Base-by-base conservation (phyloP, 2,113 vertebrate species). In the Emberiza fucata region DNA sequence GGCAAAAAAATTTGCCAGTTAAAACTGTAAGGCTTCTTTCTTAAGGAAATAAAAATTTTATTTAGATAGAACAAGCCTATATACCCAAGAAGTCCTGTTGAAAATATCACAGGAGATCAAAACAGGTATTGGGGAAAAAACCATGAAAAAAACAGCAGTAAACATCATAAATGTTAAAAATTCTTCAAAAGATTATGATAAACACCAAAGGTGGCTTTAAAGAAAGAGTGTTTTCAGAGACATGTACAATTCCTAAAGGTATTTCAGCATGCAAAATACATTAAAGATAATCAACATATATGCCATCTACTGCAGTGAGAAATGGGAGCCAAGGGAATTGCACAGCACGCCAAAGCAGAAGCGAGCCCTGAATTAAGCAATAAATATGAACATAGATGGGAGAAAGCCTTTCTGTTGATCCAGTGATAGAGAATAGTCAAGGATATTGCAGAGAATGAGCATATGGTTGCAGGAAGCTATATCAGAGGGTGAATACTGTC, bases 191-290 rank as follows among this genome's bases (percentile, higher is more conserved):
- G 37, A 45, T 39, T 35, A 60, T 33, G 7, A 71, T 66, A 40
- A 19, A 93, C 80, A 85, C 28, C 28, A 63, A 92, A 86, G 70
- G 27, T 60, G 15, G 48, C 44, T 81, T 91, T 89, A 91, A 94
- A 77, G 65, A 86, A 92, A 71, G 53, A 85, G 33, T 29, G 16
- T 6, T 86, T 92, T 48, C 53, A 94, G 80, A 95, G 18, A 54
- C 5, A 1, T 22, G 29, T 60, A 68, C 24, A 44, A 48, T 45
- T 88, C 76, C 86, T 37, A 44, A 89, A 89, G 56, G 71, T 47
- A 86, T 59, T 81, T 87, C 44, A 64, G 53, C 29, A 79, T 54
- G 50, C 22, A 86, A 83, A 94, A 88, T 53, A 73, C 45, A 33
- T 92, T 51, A 65, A 79, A 85, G 39, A 56, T 79, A 82, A 79